Percentiles rank a stretch among this genome's conserved stretches.
These are phyloP conservation scores for Phymatocera aterrima DNA, from an alignment of 2,888 invertebrate species.

Conservation along the genomic window DNA sequence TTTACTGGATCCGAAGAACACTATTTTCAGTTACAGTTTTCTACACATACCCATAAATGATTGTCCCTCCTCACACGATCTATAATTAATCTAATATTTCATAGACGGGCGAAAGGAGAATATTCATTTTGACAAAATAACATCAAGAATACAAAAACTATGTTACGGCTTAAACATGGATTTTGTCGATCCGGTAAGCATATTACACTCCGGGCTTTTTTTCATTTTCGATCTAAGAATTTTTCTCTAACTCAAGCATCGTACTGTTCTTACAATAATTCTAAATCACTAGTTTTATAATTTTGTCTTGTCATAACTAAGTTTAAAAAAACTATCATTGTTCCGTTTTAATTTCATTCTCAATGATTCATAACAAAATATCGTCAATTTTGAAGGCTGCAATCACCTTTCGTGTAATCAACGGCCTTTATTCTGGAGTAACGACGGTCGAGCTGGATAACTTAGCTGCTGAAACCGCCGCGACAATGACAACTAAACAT, in stretches of 20 bases:
- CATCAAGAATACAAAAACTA: constrained; percentile 94
- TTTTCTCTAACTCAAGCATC: background rate
- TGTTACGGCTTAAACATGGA: constrained; percentile 98
- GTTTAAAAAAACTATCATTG: background rate
- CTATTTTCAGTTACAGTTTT: background rate
- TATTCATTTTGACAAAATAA: constrained; percentile 98
- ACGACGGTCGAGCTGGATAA: constrained; percentile 98
- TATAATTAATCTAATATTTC: constrained; percentile 42
- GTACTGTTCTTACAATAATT: background rate
- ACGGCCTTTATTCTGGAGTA: constrained; percentile 96
- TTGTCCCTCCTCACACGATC: background rate
- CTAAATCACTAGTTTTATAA: background rate
- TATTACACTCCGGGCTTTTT: no score
- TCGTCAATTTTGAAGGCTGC: constrained; percentile 77
- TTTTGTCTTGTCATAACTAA: background rate
- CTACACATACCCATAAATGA: background rate
- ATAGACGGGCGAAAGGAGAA: constrained; percentile 92
- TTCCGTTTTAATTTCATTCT: background rate
- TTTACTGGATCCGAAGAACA: constrained; percentile 8
- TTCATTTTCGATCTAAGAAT: background rate
- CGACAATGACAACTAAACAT: constrained; percentile 97
- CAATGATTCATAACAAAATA: background rate
- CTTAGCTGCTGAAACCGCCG: constrained; percentile 98
- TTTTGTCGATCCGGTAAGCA: constrained; percentile 95
- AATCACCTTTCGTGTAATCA: constrained; percentile 94